These are phyloP conservation scores for Amblyjoppa proteus DNA, from an alignment of 2,888 invertebrate species.

Conservation along the genomic window DNA sequence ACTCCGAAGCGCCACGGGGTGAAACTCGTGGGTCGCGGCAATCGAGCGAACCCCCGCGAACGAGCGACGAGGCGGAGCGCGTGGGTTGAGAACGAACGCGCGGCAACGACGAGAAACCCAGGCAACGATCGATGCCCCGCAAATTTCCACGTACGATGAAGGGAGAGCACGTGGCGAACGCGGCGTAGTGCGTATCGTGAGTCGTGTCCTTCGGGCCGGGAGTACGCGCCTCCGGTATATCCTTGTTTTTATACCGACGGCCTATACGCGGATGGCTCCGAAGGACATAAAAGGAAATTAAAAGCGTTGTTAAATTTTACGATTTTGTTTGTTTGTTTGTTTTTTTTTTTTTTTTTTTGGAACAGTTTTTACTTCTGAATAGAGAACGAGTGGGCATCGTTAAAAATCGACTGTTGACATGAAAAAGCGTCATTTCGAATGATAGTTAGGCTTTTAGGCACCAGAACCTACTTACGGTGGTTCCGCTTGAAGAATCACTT, in stretches of 20 bases:
- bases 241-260: conserved; percentile 23
- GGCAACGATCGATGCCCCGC: conserved; percentile 80
- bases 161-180: conserved; percentile 77
- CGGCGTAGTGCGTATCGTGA: conserved; percentile 63
- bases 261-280: conserved; percentile 18
- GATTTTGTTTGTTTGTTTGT: not conserved
- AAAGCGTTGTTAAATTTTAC: not conserved
- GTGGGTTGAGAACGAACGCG: conserved; percentile 63
- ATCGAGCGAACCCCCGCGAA: conserved; percentile 69
- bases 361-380: not conserved
- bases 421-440: not conserved
- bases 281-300: not conserved
- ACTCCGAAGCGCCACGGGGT: conserved; percentile 59
- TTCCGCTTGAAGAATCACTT: not conserved
- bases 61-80: conserved; percentile 57
- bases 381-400: not conserved
- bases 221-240: conserved; percentile 58
- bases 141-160: conserved; percentile 76
- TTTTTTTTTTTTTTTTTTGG: not conserved
- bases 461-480: too few relatives aligned
- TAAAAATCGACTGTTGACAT: not conserved
- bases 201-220: conserved; percentile 62
- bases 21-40: conserved; percentile 60
- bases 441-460: too few relatives aligned
- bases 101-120: conserved; percentile 62